phyloP scores from a whole-genome alignment of 2,888 invertebrate genomes.

The Nycteola revayana region DNA sequence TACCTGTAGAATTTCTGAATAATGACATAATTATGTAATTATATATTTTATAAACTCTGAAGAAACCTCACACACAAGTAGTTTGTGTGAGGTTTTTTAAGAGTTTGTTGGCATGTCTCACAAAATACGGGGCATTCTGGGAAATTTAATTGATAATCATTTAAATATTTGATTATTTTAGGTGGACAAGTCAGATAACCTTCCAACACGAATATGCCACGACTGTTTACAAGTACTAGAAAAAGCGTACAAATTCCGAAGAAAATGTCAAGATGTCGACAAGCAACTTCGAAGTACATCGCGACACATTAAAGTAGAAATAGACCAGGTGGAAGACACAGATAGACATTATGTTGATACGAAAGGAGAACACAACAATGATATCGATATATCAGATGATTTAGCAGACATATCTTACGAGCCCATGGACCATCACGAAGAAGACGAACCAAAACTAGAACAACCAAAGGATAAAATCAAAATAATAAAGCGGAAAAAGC shows the following conservation, averaged over 20 bases:
- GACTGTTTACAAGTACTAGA: conserved; percentile 64
- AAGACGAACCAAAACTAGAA: conserved; percentile 17
- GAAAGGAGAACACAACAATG: conserved; percentile 30
- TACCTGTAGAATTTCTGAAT: too few relatives aligned
- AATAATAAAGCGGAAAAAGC: conserved; percentile 40
- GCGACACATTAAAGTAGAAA: conserved; percentile 53
- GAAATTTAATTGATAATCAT: too few relatives aligned
- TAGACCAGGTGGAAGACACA: conserved; percentile 34
- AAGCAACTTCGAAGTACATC: conserved; percentile 44
- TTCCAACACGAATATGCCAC: conserved; percentile 65
- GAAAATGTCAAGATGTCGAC: conserved; percentile 69
- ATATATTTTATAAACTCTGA: too few relatives aligned
- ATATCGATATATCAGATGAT: conserved; percentile 35
- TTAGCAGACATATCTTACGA: conserved; percentile 36
- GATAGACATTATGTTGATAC: conserved; percentile 16
- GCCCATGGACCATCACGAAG: conserved; percentile 20
- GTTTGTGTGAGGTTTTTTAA: too few relatives aligned
- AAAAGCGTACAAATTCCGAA: conserved; percentile 70
- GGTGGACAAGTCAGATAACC: conserved; percentile 62
- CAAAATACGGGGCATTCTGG: too few relatives aligned
- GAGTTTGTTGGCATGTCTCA: too few relatives aligned
- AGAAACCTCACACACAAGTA: too few relatives aligned
- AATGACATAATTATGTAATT: too few relatives aligned
- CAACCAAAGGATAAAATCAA: conserved; percentile 32
- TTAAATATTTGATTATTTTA: conserved; percentile 21